Evolutionary conservation across 2,113 vertebrate species (phyloP), one percentile per base, ranked within the genome.

Genomic region (Saccopteryx leptura): DNA sequence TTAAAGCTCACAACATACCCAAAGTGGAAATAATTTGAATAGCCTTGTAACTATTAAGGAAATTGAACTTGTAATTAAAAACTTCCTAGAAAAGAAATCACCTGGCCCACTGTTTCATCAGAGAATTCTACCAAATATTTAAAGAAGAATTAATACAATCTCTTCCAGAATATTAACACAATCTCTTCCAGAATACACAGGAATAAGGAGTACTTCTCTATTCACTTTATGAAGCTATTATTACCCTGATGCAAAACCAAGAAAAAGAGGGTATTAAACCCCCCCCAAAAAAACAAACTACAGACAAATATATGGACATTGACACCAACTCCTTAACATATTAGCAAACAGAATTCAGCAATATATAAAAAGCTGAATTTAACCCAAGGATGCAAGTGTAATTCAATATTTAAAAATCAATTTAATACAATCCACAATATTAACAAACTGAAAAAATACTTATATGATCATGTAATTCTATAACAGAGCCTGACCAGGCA

Each of bases 41-140:
- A 96, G 15, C 13, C 72, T 9, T 26, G 4, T 76, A 88, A 93
- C 60, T 61, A 74, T 71, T 88, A 84, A 79, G 26, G 46, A 88
- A 95, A 96, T 46, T 95, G 33, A 96, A 97, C 9, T 76, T 7
- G 11, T 85, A 87, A 82, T 85, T 90, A 52, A 87, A 90, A 93
- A 61, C 1, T 68, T 93, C 69, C 60, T 15, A 2, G 83, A 95
- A 91, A 88, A 91, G 28, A 91, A 66, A 90, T 84, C 60, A 33
- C 58, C 58, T 81, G 68, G 48, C 78, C 72, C 19, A 85, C 52
- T 46, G 1, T 93, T 93, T 93, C 74, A 81, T 74, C 33, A 85
- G 31, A 81, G 79, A 89, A 81, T 72, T 91, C 48, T 80, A 93
- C 72, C 65, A 88, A 93, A 89, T 68, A 48, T 63, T 88, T 87